Conservation (phyloP, 2,888 invertebrate genomes). For the Hydrotaea cyrtoneurina region DNA sequence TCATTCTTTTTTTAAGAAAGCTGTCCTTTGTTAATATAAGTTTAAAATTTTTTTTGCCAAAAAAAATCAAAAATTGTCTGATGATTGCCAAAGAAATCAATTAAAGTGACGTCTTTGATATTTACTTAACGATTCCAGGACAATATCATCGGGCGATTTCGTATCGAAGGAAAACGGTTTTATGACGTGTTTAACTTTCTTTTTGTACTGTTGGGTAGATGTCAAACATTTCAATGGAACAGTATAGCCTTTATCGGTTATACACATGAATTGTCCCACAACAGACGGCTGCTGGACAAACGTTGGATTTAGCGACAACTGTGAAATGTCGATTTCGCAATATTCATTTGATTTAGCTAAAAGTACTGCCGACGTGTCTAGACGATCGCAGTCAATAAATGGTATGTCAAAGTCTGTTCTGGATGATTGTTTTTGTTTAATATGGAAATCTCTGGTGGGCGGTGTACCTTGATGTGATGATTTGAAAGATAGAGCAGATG, state of each 20-base stretch:
- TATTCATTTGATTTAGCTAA: slow-evolving; percentile 67
- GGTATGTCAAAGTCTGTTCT: slow-evolving; percentile 70
- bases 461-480: slow-evolving; percentile 67
- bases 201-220: neutral
- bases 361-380: slow-evolving; percentile 26
- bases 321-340: slow-evolving; percentile 68
- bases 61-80: neutral
- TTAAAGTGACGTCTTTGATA: slow-evolving; percentile 68
- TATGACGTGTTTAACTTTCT: slow-evolving; percentile 69
- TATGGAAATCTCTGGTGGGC: slow-evolving; percentile 57
- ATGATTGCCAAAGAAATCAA: slow-evolving; percentile 26
- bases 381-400: slow-evolving; percentile 72
- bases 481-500: slow-evolving; percentile 72
- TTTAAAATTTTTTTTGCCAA: too few relatives aligned
- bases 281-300: slow-evolving; percentile 64
- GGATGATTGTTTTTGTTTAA: slow-evolving; percentile 22
- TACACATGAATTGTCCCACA: slow-evolving; percentile 70
- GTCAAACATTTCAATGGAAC: slow-evolving; percentile 43
- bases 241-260: slow-evolving; percentile 49
- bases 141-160: slow-evolving; percentile 77
- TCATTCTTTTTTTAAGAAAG: neutral
- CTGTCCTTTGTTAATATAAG: too few relatives aligned
- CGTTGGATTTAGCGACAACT: slow-evolving; percentile 49
- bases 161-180: slow-evolving; percentile 75
- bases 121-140: slow-evolving; percentile 74